Evolutionary conservation across 1,140 invertebrate species (phyloP), one percentile per base, ranked within the genome.

Genomic region (Sarcophaga bullata): DNA sequence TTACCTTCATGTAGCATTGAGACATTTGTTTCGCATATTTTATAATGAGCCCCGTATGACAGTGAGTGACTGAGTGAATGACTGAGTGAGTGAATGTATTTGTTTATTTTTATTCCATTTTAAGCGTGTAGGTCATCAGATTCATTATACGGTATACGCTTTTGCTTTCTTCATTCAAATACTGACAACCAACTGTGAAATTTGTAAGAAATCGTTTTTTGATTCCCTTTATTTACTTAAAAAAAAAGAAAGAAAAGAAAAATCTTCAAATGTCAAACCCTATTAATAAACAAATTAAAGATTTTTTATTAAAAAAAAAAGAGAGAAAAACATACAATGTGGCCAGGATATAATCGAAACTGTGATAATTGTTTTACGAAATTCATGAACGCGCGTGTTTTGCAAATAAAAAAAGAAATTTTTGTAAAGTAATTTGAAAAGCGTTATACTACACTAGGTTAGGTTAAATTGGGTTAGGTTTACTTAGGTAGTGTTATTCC

Each of bases 1-100:
- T 78, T 78, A 78, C 49, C 75, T 49, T 19, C 75, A 78, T 78
- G 17, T n/a, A 58, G n/a, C 13, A n/a, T 58, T 11, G 17, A 68
- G 62, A 68, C 62, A 68, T 19, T 68, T 19, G 17, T 68, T 68
- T 19, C 62, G 17, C 62, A 19, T 68, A 37, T 4, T 37, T 37
- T 37, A 37, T 37, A 37, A 37, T 37, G 25, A 37, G 25, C 4
- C 25, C 25, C 4, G 4, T 37, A 37, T 4, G 25, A 37, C 25
- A 37, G 25, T 37, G 25, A 37, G 25, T 37, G 25, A 1, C 25
- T 1, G 25, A 37, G 25, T 37, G 25, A 37, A 1, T 37, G 25
- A 37, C 25, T 37, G 25, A 37, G 62, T 68, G 58, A n/a, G 8
- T 62, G 15, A n/a, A n/a, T 62, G 17, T 62, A n/a, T 62, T 25